Conservation (phyloP, 2,888 invertebrate species). For the Drepana falcataria region DNA sequence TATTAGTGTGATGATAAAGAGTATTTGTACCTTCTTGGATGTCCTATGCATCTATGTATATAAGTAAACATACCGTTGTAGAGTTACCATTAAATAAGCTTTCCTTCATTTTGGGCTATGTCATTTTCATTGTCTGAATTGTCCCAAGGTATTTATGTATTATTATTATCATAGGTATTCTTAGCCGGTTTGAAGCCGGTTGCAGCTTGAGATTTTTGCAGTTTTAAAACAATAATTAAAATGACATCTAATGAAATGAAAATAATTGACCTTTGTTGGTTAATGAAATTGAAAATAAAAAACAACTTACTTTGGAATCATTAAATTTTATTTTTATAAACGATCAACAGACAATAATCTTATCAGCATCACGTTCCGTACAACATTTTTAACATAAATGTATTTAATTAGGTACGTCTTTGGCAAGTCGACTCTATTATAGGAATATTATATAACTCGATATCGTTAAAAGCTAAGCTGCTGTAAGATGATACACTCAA, state of each 20-base stretch:
- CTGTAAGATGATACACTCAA: background rate
- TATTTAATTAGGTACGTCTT: conserved; percentile 45
- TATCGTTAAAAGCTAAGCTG: background rate
- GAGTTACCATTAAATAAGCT: too few species aligned
- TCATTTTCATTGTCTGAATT: too few species aligned
- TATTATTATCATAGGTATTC: too few species aligned
- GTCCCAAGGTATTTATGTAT: too few species aligned
- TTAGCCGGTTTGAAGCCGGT: too few species aligned
- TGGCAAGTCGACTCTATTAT: conserved; percentile 48
- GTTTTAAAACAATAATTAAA: too few species aligned
- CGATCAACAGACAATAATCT: conserved; percentile 60
- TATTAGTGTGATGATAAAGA: conserved; percentile 4
- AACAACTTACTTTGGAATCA: conserved; percentile 18
- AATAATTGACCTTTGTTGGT: too few species aligned
- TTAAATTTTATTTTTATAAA: conserved; percentile 62
- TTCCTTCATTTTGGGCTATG: too few species aligned
- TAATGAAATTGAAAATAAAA: conserved; percentile 11
- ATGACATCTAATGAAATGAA: too few species aligned
- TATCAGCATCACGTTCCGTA: conserved; percentile 44
- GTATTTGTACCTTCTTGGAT: background rate
- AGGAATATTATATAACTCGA: background rate
- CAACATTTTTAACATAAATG: conserved; percentile 40
- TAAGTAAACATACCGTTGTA: too few species aligned
- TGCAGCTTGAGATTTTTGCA: too few species aligned
- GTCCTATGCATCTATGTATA: too few species aligned